Base-by-base conservation (phyloP, 2,888 invertebrate genomes). In the Theodoxus fluviatilis region DNA sequence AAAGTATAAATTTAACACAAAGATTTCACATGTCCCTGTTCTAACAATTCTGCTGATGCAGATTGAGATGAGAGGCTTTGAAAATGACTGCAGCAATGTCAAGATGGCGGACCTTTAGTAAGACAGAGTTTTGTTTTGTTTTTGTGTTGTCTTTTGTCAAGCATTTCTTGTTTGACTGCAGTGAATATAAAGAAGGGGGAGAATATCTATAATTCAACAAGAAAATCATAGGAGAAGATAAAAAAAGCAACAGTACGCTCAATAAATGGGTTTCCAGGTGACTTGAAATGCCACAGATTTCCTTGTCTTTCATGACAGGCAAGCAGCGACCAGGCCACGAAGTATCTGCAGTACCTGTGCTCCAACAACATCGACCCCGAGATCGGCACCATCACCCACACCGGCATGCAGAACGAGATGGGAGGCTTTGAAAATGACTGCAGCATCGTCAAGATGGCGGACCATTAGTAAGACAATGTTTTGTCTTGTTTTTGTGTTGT, bases 351-450 rank as follows among this genome's bases (percentile, higher is more conserved):
- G 87, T 94, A 93, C 87, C 88, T 98, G 37, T 98, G 98, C 85
- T 96, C 97, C 1, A 98, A 98, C 85, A 93, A 98, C 87, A 94
- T 98, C 9, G 96, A 98, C 85, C 94, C 96, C 1, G 94, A 96
- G 0, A 90, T 95, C 2, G 97, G 96, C 35, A 92, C 94, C 81
- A 94, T 98, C 76, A 95, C 97, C 73, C 98, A 98, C 87, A 97
- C 97, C 0, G 98, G 98, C 75, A 97, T 98, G 97, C 97, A 98
- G 88, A 98, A 98, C 88, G 89, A 91, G 74, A 90, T 91, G 12
- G 98, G 98, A 1, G 98, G 98, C 18, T 98, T 98, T 86, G 98
- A 98, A 88, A 98, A 98, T 84, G 98, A 98, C 88, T 98, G 98
- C 89, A 97, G 96, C 73, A 89, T 98, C 68, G 95, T 95, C 3